Evolutionary conservation across 2,113 vertebrate species (phyloP).

Genomic region (Lota lota): DNA sequence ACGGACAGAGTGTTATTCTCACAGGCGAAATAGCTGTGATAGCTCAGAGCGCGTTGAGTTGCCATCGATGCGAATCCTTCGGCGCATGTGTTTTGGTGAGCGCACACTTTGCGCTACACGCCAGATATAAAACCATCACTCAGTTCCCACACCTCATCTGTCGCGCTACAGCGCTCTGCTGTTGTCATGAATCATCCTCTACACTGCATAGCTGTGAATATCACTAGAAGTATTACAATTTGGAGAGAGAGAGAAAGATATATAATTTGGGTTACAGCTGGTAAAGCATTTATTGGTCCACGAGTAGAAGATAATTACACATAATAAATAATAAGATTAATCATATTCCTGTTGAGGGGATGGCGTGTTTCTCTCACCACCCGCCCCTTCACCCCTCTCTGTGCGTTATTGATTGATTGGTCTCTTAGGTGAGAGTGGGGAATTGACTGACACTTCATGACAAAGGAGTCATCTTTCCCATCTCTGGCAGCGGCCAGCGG

Average conservation of each 20-base stretch:
- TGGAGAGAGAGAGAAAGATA: neutral
- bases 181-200: neutral
- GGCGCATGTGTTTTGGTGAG: conserved; percentile 27
- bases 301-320: conserved; percentile 16
- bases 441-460: conserved; percentile 77
- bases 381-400: conserved; percentile 15
- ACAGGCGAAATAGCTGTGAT: conserved; percentile 16
- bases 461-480: conserved; percentile 79
- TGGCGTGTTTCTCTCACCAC: conserved; percentile 24
- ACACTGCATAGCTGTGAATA: too few relatives aligned
- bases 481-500: conserved; percentile 63
- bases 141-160: neutral
- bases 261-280: neutral
- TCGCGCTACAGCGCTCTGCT: too few relatives aligned
- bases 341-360: conserved; percentile 36
- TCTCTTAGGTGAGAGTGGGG: conserved; percentile 65
- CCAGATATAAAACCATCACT: conserved; percentile 14
- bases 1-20: conserved; percentile 21
- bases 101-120: too few relatives aligned
- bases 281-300: neutral
- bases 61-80: conserved; percentile 40
- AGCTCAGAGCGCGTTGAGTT: conserved; percentile 20
- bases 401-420: conserved; percentile 59
- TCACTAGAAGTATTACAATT: too few relatives aligned
- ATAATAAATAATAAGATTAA: neutral